Conservation (phyloP, 92 coral and sea anemone genomes). For the Nematostella vectensis region DNA sequence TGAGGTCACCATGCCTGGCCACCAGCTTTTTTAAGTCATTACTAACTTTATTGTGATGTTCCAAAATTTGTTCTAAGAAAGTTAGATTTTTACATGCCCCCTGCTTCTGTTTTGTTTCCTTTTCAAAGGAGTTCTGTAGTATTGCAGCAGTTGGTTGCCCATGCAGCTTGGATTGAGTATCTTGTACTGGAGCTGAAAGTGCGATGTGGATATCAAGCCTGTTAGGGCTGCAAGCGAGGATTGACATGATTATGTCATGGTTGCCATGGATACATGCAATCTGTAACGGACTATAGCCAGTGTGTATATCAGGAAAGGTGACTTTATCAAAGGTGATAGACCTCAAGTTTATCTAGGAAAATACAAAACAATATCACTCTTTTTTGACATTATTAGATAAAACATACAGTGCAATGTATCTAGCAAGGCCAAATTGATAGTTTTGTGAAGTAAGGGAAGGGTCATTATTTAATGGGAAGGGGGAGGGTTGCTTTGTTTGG, state of each 20-base stretch:
- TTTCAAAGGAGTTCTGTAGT: no score
- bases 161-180: neutral
- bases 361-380: neutral
- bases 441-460: no score
- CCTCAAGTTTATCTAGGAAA: conserved; percentile 8
- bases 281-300: conserved; percentile 30
- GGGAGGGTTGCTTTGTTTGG: no score
- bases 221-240: conserved; percentile 42
- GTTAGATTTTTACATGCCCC: neutral
- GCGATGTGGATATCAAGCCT: conserved; percentile 36
- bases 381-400: conserved; percentile 6
- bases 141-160: conserved; percentile 6
- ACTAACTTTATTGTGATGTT: neutral
- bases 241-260: conserved; percentile 11
- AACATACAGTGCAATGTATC: no score
- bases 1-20: conserved; percentile 26
- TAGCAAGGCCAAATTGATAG: no score
- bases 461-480: no score
- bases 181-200: conserved; percentile 14
- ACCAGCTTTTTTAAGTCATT: conserved; percentile 8
- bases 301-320: conserved; percentile 10
- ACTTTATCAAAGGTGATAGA: conserved; percentile 42
- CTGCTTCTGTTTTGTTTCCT: no score
- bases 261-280: conserved; percentile 31
- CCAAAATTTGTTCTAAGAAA: neutral